Evolutionary conservation across 1,140 invertebrate genomes (phyloP), one percentile per base, ranked within the genome.

Genomic region (Sycophaga agraensis): DNA sequence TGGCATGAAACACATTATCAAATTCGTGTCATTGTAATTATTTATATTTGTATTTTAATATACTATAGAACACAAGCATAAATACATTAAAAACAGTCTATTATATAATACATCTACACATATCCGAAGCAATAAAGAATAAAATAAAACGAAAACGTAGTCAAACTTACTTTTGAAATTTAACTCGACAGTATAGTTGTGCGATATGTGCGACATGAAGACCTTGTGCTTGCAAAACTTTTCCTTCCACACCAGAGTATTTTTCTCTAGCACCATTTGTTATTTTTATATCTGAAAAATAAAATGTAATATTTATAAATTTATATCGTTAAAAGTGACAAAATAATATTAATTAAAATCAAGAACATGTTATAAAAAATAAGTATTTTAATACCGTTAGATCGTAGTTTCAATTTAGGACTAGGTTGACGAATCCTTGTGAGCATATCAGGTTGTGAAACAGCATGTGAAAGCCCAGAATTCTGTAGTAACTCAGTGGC

Each of bases 361-460:
- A 51, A 28, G 4, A 51, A 40, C n/a, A 31, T 11, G 28, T 31
- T n/a, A n/a, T n/a, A n/a, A 31, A 11, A 31, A 31, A 31, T 31
- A 31, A 31, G 4, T 31, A 31, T 31, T 35, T 53, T 8, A 58
- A 46, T 53, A 77, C 75, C 75, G 42, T 69, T 76, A 16, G 72
- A 68, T 63, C 71, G 66, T 34, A 72, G 51, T 56, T 65, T 68
- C 22, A 73, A 60, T 8, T 69, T 68, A 2, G 74, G 74, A 70
- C 74, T 76, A 28, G 69, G 63, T 50, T 75, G 73, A 45, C 71
- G 73, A 60, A 74, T 68, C 54, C 68, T 73, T 21, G 69, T 63
- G 24, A 73, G 67, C 70, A 79, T 78, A 56, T 80, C 79, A 9
- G 79, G 78, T 58, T 81, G 78, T 1, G 79, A 81, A n/a, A 80